phyloP scores from a whole-genome alignment of 1,140 invertebrate genomes.

The Metopolophium dirhodum region DNA sequence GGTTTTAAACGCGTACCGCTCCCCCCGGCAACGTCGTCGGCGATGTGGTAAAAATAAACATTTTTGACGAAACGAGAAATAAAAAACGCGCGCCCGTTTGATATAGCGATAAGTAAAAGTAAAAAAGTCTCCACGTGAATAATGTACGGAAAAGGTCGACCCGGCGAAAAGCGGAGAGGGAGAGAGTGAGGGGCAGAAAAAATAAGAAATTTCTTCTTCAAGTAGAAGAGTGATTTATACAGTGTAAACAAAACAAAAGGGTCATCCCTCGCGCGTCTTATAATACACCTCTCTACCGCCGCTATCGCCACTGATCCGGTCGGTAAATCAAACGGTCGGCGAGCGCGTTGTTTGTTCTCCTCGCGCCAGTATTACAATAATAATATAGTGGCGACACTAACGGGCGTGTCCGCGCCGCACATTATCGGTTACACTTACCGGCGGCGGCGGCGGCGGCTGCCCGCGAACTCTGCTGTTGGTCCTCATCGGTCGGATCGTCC shows the following conservation, averaged over 20 bases:
- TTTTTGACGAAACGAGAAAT: conserved; percentile 21
- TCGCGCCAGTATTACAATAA: neutral
- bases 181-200: neutral
- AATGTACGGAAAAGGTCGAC: neutral
- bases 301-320: conserved; percentile 1
- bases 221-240: conserved; percentile 46
- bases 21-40: no score
- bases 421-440: conserved; percentile 48
- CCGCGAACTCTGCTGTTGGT: conserved; percentile 22
- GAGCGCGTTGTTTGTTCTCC: neutral
- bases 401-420: conserved; percentile 11
- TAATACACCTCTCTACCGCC: neutral
- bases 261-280: neutral
- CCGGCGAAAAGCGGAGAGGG: neutral
- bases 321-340: conserved; percentile 29
- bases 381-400: conserved; percentile 26
- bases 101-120: neutral
- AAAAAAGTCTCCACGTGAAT: neutral
- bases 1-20: neutral
- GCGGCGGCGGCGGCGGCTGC: neutral
- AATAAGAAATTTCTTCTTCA: neutral
- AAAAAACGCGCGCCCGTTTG: neutral
- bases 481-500: neutral
- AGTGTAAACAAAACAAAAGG: conserved; percentile 49
- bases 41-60: neutral